Evolutionary conservation across 2,888 invertebrate species (phyloP).

Genomic region (Drosophila nr. perissopoda): DNA sequence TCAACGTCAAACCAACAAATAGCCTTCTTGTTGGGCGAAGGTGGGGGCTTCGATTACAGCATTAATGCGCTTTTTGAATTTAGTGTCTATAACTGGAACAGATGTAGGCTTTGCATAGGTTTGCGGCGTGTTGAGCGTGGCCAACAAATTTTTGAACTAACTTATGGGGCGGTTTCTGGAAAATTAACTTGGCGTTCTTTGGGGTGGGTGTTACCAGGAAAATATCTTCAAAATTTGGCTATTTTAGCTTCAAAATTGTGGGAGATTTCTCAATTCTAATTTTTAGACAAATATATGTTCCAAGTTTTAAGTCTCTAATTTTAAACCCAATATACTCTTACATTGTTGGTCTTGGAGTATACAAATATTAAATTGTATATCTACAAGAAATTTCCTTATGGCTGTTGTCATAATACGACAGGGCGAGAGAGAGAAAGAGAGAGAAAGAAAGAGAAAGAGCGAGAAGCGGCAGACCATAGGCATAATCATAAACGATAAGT

Average conservation of each 20-base stretch:
- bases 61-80: not conserved
- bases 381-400: slow-evolving; percentile 4
- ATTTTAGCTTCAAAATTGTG: not conserved
- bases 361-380: not conserved
- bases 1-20: not conserved
- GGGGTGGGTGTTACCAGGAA: not conserved
- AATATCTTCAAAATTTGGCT: not conserved
- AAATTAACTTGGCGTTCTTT: not conserved
- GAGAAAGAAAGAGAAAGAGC: not conserved
- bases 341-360: not conserved
- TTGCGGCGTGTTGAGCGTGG: not conserved
- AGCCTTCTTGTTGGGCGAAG: not conserved
- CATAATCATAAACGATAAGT: slow-evolving; percentile 12
- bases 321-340: not conserved
- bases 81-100: not conserved
- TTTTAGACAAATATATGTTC: not conserved
- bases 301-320: not conserved
- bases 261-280: not conserved
- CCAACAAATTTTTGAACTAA: not conserved
- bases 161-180: not conserved
- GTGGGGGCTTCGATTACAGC: not conserved
- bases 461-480: slow-evolving; percentile 18
- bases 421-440: slow-evolving; percentile 8
- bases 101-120: too few relatives aligned
- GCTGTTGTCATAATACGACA: slow-evolving; percentile 32